Evolutionary conservation across 2,888 invertebrate genomes (phyloP), one percentile per base, ranked within the genome.

Genomic region (Erpobdella octoculata): DNA sequence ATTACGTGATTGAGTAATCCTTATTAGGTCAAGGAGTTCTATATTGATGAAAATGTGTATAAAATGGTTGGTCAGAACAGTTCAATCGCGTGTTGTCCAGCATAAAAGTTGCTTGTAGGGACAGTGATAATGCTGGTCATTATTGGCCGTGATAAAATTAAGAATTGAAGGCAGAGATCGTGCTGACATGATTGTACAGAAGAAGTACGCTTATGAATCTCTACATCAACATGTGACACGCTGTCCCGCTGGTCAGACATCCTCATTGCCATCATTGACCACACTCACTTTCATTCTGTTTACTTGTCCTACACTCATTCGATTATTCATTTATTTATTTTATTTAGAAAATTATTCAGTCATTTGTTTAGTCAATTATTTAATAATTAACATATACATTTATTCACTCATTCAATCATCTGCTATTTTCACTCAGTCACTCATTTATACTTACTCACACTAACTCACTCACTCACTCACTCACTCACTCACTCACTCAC

Each of bases 401-500:
- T 46, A 41, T n/a, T 46, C 33, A 46, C 18, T 68, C 46, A 68
- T n/a, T 46, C 48, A 31, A 64, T 64, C 28, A 31, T 64, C 25
- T 35, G 21, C 33, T 35, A 35, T 31, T 35, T 64, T 64, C 25
- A 46, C 41, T 68, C 46, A 48, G 21, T 46, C 33, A 37, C 28
- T 67, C 67, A 38, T n/a, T 35, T 38, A 31, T 28, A 28, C 46
- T 28, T 33, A 31, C 68, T 37, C 48, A 31, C 31, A 4, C 28
- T 68, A 41, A 18, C 48, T 68, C 35, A n/a, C 48, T 48, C 33
- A 33, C 69, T 69, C 48, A 31, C 48, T 31, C 53, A 28, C 65
- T 33, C 65, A n/a, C 65, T 33, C 65, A 33, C 25, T 25, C 65
- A 12, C 46, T n/a, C 46, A 12, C 46, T 41, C 46, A 15, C 46